Evolutionary conservation across 2,113 vertebrate species (phyloP).

Genomic region (Clarias magur): DNA sequence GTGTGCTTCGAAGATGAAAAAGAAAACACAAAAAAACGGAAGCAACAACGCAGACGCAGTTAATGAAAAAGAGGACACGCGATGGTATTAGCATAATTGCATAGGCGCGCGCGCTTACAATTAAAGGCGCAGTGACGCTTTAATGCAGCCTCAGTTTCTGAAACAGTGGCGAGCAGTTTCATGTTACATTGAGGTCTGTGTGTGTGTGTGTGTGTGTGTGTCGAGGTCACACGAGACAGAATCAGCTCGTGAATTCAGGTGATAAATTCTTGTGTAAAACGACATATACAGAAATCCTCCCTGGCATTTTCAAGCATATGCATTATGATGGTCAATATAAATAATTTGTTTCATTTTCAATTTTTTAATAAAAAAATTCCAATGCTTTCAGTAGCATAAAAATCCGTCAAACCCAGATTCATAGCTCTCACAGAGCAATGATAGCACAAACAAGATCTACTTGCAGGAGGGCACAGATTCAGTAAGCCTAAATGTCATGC

Average conservation of each 20-base stretch:
- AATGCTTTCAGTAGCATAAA: neutral
- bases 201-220: neutral
- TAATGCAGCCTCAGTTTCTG: constrained; percentile 21
- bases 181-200: neutral
- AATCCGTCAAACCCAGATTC: neutral
- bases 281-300: neutral
- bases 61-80: constrained; percentile 76
- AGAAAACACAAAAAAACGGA: constrained; percentile 61
- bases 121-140: constrained; percentile 74
- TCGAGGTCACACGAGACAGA: neutral
- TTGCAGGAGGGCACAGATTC: constrained; percentile 11
- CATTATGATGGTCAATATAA: neutral
- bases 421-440: neutral
- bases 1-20: constrained; percentile 19
- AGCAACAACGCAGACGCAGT: constrained; percentile 66
- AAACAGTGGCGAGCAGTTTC: neutral
- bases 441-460: constrained; percentile 15
- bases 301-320: neutral
- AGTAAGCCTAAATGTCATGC: constrained; percentile 18
- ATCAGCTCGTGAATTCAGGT: neutral
- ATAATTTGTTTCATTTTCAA: neutral
- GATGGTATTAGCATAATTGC: constrained; percentile 81
- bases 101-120: constrained; percentile 70
- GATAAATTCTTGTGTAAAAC: neutral
- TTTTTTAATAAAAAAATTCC: neutral